Conservation (phyloP, 2,888 invertebrate species). For the Agrilus cyanescens region DNA sequence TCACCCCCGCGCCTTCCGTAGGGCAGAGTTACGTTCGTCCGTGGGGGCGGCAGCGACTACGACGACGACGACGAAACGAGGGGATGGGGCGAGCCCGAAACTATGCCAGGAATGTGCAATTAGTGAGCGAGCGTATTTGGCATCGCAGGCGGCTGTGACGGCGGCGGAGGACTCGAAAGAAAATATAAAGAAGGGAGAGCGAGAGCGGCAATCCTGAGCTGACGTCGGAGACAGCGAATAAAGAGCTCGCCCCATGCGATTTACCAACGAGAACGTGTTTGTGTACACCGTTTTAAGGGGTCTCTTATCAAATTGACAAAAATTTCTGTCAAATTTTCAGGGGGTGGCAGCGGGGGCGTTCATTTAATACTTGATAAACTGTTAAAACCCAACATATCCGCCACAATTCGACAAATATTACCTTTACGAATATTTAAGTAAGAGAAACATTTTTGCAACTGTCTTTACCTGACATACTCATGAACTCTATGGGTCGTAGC, state of each 20-base stretch:
- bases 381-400: no score
- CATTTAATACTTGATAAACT: no score
- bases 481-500: no score
- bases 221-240: conserved; percentile 21
- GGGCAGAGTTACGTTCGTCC: background rate
- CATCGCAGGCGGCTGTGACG: conserved; percentile 39
- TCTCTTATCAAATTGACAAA: no score
- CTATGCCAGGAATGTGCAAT: conserved; percentile 96
- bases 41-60: conserved; percentile 3
- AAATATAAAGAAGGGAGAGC: conserved; percentile 56
- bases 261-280: conserved; percentile 7
- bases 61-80: conserved; percentile 18
- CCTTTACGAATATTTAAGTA: no score
- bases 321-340: no score
- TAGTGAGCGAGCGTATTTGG: conserved; percentile 69
- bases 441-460: no score
- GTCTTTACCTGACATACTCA: no score
- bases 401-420: no score
- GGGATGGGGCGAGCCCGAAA: conserved; percentile 63
- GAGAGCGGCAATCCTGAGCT: conserved; percentile 17
- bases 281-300: no score
- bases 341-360: no score
- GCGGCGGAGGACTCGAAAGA: conserved; percentile 40
- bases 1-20: background rate
- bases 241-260: conserved; percentile 25